Percentiles rank a stretch among this genome's conserved stretches.
Conservation (phyloP, 1,140 invertebrate genomes). For the Saccostrea echinata region DNA sequence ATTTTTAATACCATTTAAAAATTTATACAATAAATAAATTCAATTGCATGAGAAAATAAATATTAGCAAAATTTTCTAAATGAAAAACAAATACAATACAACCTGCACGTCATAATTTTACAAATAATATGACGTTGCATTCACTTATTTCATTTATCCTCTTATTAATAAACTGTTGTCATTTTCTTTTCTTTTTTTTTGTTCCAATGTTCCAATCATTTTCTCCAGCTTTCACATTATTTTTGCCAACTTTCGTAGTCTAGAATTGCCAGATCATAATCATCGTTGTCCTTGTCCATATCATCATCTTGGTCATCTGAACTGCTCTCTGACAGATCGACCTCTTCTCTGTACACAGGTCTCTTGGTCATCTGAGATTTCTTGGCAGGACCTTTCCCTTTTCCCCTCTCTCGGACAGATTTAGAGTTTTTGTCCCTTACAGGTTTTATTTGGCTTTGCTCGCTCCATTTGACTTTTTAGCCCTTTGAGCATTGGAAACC, state of each 20-base stretch:
- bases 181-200: no score
- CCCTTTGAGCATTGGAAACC: neutral
- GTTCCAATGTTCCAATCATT: no score
- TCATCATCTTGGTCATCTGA: constrained; percentile 53
- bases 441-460: neutral
- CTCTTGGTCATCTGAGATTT: neutral
- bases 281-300: constrained; percentile 45
- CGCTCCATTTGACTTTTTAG: constrained; percentile 14
- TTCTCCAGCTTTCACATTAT: neutral
- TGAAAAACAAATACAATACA: no score
- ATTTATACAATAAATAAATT: no score
- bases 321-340: constrained; percentile 65
- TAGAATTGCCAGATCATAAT: constrained; percentile 50
- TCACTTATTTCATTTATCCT: no score
- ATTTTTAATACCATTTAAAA: no score
- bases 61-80: no score
- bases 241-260: constrained; percentile 38
- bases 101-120: no score
- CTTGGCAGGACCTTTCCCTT: constrained; percentile 40
- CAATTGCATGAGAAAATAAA: no score
- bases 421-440: constrained; percentile 22
- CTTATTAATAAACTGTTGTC: no score
- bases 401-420: constrained; percentile 18
- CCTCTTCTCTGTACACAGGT: constrained; percentile 51
- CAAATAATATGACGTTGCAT: no score